Evolutionary conservation across 2,113 vertebrate species (phyloP).

Genomic region (Pteropus alecto): DNA sequence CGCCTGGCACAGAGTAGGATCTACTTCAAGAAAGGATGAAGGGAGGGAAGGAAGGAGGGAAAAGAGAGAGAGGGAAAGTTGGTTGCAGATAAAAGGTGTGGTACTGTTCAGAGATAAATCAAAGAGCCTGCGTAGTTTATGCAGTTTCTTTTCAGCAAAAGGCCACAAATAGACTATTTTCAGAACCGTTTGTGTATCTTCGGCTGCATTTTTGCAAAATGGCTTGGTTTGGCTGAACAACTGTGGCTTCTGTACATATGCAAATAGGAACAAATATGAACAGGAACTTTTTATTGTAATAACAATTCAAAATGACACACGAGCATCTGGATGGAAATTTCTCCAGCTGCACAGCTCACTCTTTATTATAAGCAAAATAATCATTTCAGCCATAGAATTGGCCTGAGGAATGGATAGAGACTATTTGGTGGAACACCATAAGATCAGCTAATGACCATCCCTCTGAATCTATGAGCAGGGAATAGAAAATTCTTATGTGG

Average conservation of each 20-base stretch:
- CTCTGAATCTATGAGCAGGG: not conserved
- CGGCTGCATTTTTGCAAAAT: not conserved
- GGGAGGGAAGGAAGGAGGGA: not conserved
- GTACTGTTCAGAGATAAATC: slow-evolving; percentile 49
- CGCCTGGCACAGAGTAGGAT: not conserved
- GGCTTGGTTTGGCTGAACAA: slow-evolving; percentile 46
- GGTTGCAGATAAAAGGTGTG: slow-evolving; percentile 43
- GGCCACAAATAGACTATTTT: slow-evolving; percentile 53
- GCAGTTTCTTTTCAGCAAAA: slow-evolving; percentile 45
- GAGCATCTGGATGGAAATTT: slow-evolving; percentile 39
- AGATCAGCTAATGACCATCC: not conserved
- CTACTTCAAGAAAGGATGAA: not conserved
- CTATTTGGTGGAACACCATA: not conserved
- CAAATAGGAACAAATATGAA: slow-evolving; percentile 60
- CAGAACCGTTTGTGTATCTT: slow-evolving; percentile 42
- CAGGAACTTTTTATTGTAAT: slow-evolving; percentile 65
- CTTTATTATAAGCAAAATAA: slow-evolving; percentile 9
- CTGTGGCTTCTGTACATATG: slow-evolving; percentile 33
- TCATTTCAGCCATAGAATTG: slow-evolving; percentile 14
- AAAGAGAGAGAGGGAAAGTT: not conserved
- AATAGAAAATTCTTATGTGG: not conserved
- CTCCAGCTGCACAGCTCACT: slow-evolving; percentile 11
- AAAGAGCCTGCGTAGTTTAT: slow-evolving; percentile 51
- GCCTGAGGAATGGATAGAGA: not conserved
- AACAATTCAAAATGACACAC: slow-evolving; percentile 40